These are phyloP conservation scores for Masnerella sp. DNA, from an alignment of 2,888 invertebrate genomes.

Conservation along the genomic window DNA sequence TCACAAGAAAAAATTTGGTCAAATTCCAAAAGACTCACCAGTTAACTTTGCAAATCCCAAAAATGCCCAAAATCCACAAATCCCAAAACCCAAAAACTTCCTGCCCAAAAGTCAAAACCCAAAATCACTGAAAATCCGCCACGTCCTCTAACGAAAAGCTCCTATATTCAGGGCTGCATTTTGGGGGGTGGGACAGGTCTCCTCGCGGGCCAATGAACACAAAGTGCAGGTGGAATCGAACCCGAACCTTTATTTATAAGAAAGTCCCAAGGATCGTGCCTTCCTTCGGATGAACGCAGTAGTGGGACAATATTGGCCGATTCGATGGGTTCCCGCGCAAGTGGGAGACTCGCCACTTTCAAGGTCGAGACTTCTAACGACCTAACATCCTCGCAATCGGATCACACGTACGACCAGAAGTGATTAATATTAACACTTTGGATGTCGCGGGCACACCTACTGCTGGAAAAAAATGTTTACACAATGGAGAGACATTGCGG, in stretches of 20 bases:
- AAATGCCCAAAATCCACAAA: too few relatives aligned
- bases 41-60: too few relatives aligned
- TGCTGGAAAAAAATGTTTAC: slow-evolving; percentile 16
- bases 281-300: slow-evolving; percentile 64
- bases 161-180: slow-evolving; percentile 21
- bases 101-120: too few relatives aligned
- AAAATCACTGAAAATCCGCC: too few relatives aligned
- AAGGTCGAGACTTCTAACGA: slow-evolving; percentile 56
- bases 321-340: slow-evolving; percentile 46
- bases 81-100: too few relatives aligned
- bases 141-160: slow-evolving; percentile 18
- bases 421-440: slow-evolving; percentile 38
- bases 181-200: slow-evolving; percentile 40
- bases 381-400: slow-evolving; percentile 49
- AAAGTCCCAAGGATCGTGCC: slow-evolving; percentile 74
- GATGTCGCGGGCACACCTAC: slow-evolving; percentile 41
- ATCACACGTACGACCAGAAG: slow-evolving; percentile 34
- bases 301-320: slow-evolving; percentile 58
- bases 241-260: slow-evolving; percentile 75
- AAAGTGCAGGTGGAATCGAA: slow-evolving; percentile 68
- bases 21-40: too few relatives aligned
- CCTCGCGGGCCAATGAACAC: slow-evolving; percentile 70
- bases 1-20: too few relatives aligned
- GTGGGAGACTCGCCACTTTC: slow-evolving; percentile 61
- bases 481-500: slow-evolving; percentile 11